phyloP scores from a whole-genome alignment of 2,113 vertebrate species.

The Bubalus kerabau region DNA sequence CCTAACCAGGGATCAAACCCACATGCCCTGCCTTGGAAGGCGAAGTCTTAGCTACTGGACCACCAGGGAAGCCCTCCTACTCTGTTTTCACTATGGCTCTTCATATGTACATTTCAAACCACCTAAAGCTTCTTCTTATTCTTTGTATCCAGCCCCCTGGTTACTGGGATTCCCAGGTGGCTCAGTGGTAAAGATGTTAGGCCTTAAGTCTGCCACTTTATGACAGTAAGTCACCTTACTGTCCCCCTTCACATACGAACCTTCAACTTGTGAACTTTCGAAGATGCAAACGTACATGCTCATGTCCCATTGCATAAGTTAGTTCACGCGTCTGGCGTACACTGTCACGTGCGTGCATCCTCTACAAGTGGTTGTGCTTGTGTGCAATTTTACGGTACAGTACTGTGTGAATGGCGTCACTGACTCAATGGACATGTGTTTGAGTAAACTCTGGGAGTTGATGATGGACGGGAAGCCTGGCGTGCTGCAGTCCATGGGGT shows the following conservation, averaged over 20 bases:
- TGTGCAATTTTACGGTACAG: not conserved
- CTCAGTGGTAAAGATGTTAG: not conserved
- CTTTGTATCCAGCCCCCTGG: accelerated
- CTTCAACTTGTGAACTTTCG: not conserved
- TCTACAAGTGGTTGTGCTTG: not conserved
- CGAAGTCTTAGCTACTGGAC: not conserved
- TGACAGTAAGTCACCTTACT: not conserved
- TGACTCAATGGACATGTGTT: not conserved
- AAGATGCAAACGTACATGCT: not conserved
- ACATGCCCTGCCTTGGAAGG: not conserved
- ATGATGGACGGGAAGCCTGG: not conserved
- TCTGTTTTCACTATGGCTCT: not conserved
- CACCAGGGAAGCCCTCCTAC: not conserved
- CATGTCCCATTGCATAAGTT: not conserved
- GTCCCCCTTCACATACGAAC: not conserved
- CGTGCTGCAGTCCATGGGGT: not conserved
- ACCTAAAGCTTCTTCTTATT: accelerated
- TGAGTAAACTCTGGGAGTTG: not conserved
- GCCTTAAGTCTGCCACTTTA: not conserved
- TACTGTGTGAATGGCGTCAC: not conserved
- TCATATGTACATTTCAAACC: accelerated
- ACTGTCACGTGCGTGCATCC: not conserved
- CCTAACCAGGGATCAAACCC: not conserved
- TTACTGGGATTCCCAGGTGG: not conserved
- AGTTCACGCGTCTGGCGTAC: not conserved